Evolutionary conservation across 2,113 vertebrate genomes (phyloP).

Genomic region (Eolophus roseicapilla): DNA sequence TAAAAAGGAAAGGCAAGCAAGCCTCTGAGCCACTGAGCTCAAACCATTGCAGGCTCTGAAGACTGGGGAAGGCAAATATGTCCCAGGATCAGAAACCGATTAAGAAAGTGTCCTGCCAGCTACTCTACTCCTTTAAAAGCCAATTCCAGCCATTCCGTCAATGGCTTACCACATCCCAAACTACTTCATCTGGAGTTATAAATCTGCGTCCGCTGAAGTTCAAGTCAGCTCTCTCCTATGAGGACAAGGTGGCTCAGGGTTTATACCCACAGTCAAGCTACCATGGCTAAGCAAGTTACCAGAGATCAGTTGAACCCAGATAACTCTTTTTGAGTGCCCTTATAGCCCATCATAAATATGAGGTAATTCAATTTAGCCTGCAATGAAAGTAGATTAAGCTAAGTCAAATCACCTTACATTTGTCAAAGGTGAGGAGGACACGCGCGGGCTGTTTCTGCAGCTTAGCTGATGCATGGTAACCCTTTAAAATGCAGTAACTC

Average conservation of each 20-base stretch:
- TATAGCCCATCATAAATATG: constrained; percentile 60
- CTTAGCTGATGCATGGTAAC: constrained; percentile 29
- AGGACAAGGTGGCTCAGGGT: neutral
- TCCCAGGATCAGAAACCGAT: neutral
- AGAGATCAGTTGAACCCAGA: constrained; percentile 34
- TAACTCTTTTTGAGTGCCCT: constrained; percentile 51
- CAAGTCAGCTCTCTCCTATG: neutral
- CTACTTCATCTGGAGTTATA: neutral
- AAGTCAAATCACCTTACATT: constrained; percentile 63
- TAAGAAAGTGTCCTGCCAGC: neutral
- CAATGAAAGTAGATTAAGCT: constrained; percentile 67
- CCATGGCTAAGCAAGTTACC: constrained; percentile 54
- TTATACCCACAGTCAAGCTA: constrained; percentile 21
- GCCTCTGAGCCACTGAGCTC: neutral
- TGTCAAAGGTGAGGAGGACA: constrained; percentile 62
- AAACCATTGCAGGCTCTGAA: neutral
- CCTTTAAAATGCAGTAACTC: constrained; percentile 44
- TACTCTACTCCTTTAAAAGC: constrained; percentile 12
- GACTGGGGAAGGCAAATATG: neutral
- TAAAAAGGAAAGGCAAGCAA: neutral
- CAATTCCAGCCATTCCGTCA: neutral
- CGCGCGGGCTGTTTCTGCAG: neutral
- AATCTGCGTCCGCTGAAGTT: neutral
- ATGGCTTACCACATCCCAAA: constrained; percentile 16
- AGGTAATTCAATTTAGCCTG: constrained; percentile 63